Percentiles rank a stretch among this genome's conserved stretches.
These are phyloP conservation scores for Aldabrachelys gigantea DNA, from an alignment of 2,113 vertebrate species.

Conservation along the genomic window DNA sequence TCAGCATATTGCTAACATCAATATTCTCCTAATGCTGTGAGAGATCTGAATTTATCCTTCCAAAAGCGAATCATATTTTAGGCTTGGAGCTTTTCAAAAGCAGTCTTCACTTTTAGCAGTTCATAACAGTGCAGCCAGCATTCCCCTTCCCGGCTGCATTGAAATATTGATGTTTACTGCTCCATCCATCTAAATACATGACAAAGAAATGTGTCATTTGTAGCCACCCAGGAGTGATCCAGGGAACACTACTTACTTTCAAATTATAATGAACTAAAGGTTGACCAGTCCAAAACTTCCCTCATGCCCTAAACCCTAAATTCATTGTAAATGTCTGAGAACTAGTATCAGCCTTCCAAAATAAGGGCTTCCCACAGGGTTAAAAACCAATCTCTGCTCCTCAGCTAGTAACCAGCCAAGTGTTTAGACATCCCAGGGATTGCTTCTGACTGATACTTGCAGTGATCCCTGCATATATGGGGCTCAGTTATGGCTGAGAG, in stretches of 20 bases:
- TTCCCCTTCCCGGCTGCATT: background rate
- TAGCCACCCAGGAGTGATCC: background rate
- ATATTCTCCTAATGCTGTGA: background rate
- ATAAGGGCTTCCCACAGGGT: background rate
- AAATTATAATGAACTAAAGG: background rate
- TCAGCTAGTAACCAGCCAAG: background rate
- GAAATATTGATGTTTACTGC: constrained; percentile 1
- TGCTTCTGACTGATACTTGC: accelerated
- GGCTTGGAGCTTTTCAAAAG: background rate
- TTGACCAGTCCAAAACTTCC: background rate
- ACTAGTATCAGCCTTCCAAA: background rate
- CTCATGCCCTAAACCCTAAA: background rate
- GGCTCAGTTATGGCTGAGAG: background rate
- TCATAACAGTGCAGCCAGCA: background rate
- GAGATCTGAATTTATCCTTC: background rate
- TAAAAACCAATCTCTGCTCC: background rate
- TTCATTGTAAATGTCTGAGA: background rate
- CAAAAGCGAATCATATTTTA: background rate
- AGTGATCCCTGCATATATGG: background rate
- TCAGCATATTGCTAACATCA: background rate
- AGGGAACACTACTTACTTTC: background rate
- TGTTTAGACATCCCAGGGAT: background rate
- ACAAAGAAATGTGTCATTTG: background rate
- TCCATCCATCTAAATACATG: background rate
- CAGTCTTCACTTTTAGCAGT: background rate